These are phyloP conservation scores for Sceliomorpha sp. DNA, from an alignment of 2,888 invertebrate species.

Conservation along the genomic window DNA sequence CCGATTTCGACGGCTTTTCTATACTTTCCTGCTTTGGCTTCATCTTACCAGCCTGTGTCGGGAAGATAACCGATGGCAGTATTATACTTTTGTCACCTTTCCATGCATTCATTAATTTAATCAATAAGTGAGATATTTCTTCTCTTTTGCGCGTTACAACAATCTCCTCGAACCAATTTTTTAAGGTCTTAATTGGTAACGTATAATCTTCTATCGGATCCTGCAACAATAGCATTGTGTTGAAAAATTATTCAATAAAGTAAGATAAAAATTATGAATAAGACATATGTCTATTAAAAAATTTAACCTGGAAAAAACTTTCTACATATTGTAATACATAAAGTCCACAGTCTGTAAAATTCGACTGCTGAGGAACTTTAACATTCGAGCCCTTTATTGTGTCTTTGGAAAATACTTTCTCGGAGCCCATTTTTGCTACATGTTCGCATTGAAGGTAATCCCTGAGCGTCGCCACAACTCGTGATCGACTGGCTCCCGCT, in stretches of 20 bases:
- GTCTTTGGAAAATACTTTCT: slow-evolving; percentile 88
- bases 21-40: slow-evolving; percentile 67
- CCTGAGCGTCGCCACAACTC: slow-evolving; percentile 93
- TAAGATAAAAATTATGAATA: too few relatives aligned
- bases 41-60: slow-evolving; percentile 86
- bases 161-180: slow-evolving; percentile 93
- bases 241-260: too few relatives aligned
- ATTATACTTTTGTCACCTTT: slow-evolving; percentile 84
- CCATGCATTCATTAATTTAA: slow-evolving; percentile 86
- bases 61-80: slow-evolving; percentile 88
- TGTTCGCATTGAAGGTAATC: slow-evolving; percentile 95
- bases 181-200: slow-evolving; percentile 90
- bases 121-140: slow-evolving; percentile 90
- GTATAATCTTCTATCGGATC: slow-evolving; percentile 90
- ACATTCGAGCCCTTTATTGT: slow-evolving; percentile 93
- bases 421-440: slow-evolving; percentile 86
- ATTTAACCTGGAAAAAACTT: slow-evolving; percentile 91
- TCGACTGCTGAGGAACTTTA: slow-evolving; percentile 98
- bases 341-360: slow-evolving; percentile 98
- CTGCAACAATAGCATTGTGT: too few relatives aligned
- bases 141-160: slow-evolving; percentile 92
- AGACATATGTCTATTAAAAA: slow-evolving; percentile 3
- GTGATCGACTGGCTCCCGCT: slow-evolving; percentile 87
- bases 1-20: slow-evolving; percentile 43
- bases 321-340: slow-evolving; percentile 98